Percentiles rank a stretch among this genome's conserved stretches.
Evolutionary conservation across 2,888 invertebrate species (phyloP).

Genomic region (Rapana venosa): DNA sequence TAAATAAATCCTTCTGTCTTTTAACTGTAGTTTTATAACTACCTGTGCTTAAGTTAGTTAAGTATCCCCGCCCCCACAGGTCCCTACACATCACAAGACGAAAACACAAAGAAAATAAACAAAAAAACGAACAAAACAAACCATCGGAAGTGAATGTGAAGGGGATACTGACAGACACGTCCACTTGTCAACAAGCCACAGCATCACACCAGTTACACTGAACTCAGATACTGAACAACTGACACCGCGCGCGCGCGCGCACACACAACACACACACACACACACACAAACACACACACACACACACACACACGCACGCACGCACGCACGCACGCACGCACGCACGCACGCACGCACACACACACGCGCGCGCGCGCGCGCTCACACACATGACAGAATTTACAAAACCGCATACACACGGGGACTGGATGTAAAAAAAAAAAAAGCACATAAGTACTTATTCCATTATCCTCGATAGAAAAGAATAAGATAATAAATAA

Average conservation of each 20-base stretch:
- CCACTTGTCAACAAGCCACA: not conserved
- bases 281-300: constrained; percentile 1
- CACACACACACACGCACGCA: constrained; percentile 20
- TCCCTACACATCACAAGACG: not conserved
- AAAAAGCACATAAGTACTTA: no score
- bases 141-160: not conserved
- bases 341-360: not conserved
- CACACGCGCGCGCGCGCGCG: not conserved
- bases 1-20: no score
- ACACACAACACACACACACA: constrained; percentile 1
- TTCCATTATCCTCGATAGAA: no score
- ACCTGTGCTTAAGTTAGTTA: no score
- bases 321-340: not conserved
- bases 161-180: not conserved
- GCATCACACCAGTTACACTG: not conserved
- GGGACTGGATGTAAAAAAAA: no score
- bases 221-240: not conserved
- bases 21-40: no score
- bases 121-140: not conserved
- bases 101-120: not conserved
- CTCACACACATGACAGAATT: no score
- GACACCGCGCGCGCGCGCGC: not conserved
- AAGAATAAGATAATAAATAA: no score
- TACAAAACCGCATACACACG: no score
- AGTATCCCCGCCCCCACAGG: no score